Percentiles rank a stretch among this genome's conserved stretches.
phyloP scores from a whole-genome alignment of 1,140 invertebrate genomes.

The Druon quercuslanigerum region DNA sequence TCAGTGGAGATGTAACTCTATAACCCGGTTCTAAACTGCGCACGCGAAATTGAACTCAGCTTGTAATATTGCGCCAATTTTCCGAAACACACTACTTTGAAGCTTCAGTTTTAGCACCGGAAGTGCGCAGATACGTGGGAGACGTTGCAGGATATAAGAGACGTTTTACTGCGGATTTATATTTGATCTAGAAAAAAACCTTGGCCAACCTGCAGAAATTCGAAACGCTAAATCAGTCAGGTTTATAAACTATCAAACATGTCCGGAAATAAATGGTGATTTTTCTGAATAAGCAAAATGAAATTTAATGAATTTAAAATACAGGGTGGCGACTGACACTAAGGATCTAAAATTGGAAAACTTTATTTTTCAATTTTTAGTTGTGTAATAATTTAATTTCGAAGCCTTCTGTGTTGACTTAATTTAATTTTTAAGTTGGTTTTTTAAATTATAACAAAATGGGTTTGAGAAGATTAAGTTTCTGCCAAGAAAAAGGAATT shows the following conservation, averaged over 20 bases:
- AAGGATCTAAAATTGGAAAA: too few species aligned
- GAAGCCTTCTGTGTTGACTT: too few species aligned
- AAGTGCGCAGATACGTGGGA: slow-evolving; percentile 16
- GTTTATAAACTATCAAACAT: neutral
- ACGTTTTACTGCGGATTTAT: slow-evolving; percentile 4
- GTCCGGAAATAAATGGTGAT: too few species aligned
- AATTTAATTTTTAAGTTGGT: too few species aligned
- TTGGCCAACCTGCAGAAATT: slow-evolving; percentile 7
- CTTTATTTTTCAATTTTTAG: too few species aligned
- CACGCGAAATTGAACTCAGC: neutral
- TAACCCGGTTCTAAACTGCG: slow-evolving; percentile 7
- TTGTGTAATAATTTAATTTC: too few species aligned
- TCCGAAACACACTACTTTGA: neutral
- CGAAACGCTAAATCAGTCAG: neutral
- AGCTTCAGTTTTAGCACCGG: slow-evolving; percentile 22
- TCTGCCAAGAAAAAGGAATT: too few species aligned
- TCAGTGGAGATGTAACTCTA: neutral
- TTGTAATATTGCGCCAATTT: slow-evolving; percentile 29
- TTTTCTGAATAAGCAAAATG: too few species aligned
- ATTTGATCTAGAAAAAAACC: slow-evolving; percentile 10
- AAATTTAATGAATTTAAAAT: too few species aligned
- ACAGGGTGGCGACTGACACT: too few species aligned
- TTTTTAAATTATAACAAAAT: too few species aligned
- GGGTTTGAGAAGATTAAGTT: too few species aligned
- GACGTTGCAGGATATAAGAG: slow-evolving; percentile 15